Evolutionary conservation across 2,797 vertebrate genomes (phyloP), one percentile per base, ranked within the genome.

Genomic region (Fistularia commersonii): DNA sequence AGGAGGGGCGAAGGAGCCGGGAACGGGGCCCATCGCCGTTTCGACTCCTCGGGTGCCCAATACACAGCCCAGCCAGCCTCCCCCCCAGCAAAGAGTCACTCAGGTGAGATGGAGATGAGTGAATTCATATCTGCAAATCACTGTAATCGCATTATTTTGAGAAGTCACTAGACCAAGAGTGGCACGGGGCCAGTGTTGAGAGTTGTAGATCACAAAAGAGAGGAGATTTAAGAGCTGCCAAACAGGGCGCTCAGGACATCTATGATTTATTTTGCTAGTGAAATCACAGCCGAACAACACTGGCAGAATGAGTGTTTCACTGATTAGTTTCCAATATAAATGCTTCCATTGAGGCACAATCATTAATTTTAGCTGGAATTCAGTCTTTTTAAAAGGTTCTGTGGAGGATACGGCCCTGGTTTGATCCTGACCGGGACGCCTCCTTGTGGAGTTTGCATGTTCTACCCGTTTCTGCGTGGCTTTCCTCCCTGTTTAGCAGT

Each of bases 81-180:
- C 91, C 59, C 92, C 91, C 77, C 92, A 96, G 0, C 93, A 94
- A 0, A 88, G 95, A 52, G 87, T 98, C 53, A 92, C 94, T 69
- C 96, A 98, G 86, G 87, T 89, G 54, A 74, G 71, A 5, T 6
- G 0, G 10, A 48, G 23, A 23, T 23, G 23, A 23, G 23, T 23
- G 23, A 23, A 23, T 2, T 23, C 4, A 4, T 23, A 4, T 23
- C 23, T 23, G 23, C 23, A 4, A 23, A 23, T 23, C 2, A 23
- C 23, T 23, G 23, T 23, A 23, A 23, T 23, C 23, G 23, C 23
- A 51, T 57, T 5, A 32, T 48, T 39, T 11, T 32, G 11, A 62
- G 11, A 14, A 12, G 51, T 42, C 6, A 45, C 65, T 33, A 46
- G 41, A 41, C 59, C 58, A 54, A 34, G 36, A 15, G 5, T 57